phyloP scores from a whole-genome alignment of 2,113 vertebrate genomes.

The Bombycilla garrulus region DNA sequence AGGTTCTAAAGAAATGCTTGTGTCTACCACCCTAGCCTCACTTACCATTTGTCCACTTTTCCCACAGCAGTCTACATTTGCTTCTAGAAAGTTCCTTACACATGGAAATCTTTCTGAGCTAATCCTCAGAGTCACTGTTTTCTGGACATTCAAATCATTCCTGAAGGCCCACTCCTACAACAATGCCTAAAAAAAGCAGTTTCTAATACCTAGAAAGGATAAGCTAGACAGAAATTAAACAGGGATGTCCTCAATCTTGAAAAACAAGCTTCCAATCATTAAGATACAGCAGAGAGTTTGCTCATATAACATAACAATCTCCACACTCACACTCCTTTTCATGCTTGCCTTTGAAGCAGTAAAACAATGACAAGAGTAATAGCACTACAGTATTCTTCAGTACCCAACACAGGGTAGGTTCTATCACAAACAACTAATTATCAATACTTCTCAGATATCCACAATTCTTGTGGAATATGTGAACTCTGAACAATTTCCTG shows the following conservation, averaged over 20 bases:
- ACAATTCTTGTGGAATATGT: not conserved
- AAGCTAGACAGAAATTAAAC: not conserved
- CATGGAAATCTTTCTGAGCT: slow-evolving; percentile 1
- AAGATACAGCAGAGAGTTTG: not conserved
- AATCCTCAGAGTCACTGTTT: slow-evolving; percentile 6
- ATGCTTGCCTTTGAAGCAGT: not conserved
- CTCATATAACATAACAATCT: not conserved
- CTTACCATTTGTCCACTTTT: slow-evolving; percentile 1
- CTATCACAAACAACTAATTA: slow-evolving; percentile 19
- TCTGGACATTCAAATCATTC: slow-evolving; percentile 16
- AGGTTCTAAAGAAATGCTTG: not conserved
- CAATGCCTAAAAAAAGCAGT: slow-evolving; percentile 4
- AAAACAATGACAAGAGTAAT: not conserved
- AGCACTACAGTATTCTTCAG: not conserved
- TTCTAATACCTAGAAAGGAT: not conserved
- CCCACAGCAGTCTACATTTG: not conserved
- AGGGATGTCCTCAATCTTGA: not conserved
- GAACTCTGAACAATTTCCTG: not conserved
- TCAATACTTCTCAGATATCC: not conserved
- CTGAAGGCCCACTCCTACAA: slow-evolving; percentile 3
- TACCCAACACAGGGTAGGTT: not conserved
- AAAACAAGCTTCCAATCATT: not conserved
- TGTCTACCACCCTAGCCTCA: not conserved
- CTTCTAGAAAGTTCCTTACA: slow-evolving; percentile 12
- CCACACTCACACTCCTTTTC: not conserved